Percentiles rank a stretch among this genome's conserved stretches.
These are phyloP conservation scores for Crax fasciolata DNA, from an alignment of 2,797 vertebrate species.

Conservation along the genomic window DNA sequence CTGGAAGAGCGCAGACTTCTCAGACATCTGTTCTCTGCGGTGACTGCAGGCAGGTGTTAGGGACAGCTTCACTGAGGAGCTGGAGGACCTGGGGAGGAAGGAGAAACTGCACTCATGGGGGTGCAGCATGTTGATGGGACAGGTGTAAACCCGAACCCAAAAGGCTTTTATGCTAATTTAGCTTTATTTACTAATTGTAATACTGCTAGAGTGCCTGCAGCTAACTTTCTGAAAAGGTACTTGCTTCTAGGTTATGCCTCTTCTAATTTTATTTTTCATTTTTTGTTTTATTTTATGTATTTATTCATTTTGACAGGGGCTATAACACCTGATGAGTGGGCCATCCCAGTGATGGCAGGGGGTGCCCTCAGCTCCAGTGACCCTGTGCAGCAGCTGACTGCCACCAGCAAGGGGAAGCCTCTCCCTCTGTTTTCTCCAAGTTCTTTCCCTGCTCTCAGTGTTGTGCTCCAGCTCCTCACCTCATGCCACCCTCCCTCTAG, in stretches of 20 bases:
- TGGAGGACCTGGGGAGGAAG: neutral
- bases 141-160: neutral
- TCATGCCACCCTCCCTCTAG: neutral
- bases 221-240: neutral
- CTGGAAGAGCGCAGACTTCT: neutral
- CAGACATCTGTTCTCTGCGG: neutral
- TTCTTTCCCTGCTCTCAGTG: neutral
- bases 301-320: neutral
- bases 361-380: neutral
- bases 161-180: neutral
- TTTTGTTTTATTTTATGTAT: no score
- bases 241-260: neutral
- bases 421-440: neutral
- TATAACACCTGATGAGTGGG: neutral
- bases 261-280: no score
- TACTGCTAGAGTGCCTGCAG: neutral
- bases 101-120: neutral
- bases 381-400: neutral
- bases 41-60: neutral
- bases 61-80: neutral
- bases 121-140: neutral
- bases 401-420: neutral
- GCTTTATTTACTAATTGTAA: neutral
- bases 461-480: neutral
- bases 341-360: neutral